Evolutionary conservation across 1,140 invertebrate genomes (phyloP).

Genomic region (Zelostemma sp.): DNA sequence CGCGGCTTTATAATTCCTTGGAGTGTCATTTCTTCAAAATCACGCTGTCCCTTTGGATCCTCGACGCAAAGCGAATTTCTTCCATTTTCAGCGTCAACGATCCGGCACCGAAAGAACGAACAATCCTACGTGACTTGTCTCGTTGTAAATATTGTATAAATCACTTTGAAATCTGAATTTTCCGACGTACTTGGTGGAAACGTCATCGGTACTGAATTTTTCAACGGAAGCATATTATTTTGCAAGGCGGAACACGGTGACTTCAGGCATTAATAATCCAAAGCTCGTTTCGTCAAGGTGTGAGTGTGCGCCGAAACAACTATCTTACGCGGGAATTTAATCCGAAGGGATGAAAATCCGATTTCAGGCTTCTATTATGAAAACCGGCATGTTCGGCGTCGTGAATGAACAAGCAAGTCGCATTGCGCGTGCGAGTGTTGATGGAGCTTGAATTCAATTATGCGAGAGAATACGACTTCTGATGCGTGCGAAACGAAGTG

Average conservation of each 20-base stretch:
- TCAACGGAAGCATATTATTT: too few species aligned
- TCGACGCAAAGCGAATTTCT: slow-evolving; percentile 36
- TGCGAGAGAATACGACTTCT: too few species aligned
- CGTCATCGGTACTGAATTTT: too few species aligned
- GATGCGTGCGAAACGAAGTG: too few species aligned
- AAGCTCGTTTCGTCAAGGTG: too few species aligned
- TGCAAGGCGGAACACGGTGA: too few species aligned
- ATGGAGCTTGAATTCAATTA: neutral
- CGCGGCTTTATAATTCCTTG: slow-evolving; percentile 45
- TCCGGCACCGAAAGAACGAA: slow-evolving; percentile 26
- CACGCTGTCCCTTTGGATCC: slow-evolving; percentile 32
- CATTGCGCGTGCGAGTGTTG: neutral
- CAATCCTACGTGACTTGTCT: slow-evolving; percentile 34
- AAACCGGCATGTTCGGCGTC: neutral
- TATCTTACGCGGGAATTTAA: slow-evolving; percentile 14
- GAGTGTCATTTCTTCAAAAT: slow-evolving; percentile 48
- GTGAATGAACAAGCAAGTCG: slow-evolving; percentile 22
- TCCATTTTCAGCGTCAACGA: slow-evolving; percentile 41
- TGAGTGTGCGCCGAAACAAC: slow-evolving; percentile 12
- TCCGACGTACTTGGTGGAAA: too few species aligned
- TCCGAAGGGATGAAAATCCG: slow-evolving; percentile 11
- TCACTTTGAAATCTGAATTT: too few species aligned
- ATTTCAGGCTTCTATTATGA: slow-evolving; percentile 13
- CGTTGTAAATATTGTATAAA: neutral
- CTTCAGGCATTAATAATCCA: too few species aligned